Conservation (phyloP, 2,113 vertebrate genomes). For the Heptranchias perlo region DNA sequence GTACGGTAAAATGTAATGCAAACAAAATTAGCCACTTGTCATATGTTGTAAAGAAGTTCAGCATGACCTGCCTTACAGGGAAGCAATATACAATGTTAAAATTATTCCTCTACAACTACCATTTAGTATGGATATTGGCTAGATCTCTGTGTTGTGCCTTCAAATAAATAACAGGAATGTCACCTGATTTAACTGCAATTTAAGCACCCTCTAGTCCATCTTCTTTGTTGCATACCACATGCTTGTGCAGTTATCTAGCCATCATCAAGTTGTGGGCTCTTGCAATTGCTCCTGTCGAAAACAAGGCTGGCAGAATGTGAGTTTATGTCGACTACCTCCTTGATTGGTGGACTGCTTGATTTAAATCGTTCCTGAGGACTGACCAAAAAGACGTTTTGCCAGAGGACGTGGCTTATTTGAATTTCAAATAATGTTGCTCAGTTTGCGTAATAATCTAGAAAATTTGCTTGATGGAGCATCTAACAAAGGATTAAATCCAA, state of each 20-base stretch:
- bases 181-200: background rate
- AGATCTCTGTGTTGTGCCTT: background rate
- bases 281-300: background rate
- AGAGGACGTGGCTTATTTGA: no score
- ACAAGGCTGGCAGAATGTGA: background rate
- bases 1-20: background rate
- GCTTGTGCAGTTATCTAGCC: background rate
- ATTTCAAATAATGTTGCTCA: no score
- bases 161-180: background rate
- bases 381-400: no score
- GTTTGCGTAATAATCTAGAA: no score
- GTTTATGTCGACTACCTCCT: background rate
- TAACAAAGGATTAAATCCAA: no score
- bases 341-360: background rate
- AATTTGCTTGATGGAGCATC: no score
- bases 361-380: background rate
- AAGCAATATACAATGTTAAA: conserved; percentile 1
- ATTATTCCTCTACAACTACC: background rate
- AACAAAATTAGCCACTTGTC: background rate
- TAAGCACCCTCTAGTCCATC: background rate
- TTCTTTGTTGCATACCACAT: background rate
- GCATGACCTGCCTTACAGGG: background rate
- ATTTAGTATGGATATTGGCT: background rate
- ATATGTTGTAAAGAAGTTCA: background rate
- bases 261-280: background rate